Base-by-base conservation (phyloP, 2,113 vertebrate genomes). In the Tragelaphus imberbis region DNA sequence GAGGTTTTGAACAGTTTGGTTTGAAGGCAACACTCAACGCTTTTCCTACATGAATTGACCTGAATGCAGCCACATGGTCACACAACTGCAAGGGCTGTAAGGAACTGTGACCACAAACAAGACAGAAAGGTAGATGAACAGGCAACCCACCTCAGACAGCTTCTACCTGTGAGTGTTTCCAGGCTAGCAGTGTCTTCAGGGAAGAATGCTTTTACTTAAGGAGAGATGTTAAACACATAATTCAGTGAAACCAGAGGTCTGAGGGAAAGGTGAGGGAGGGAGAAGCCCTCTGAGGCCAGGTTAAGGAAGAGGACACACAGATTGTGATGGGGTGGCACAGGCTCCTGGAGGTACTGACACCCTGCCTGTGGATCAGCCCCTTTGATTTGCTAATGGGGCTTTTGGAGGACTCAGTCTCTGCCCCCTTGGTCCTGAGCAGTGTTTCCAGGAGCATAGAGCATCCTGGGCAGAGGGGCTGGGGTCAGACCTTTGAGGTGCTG, bases 321-420 rank as follows among this genome's bases (percentile, higher is more conserved):
- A 6, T 7, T 68, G 1, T 23, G 12, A 9, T 4, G 40, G 6
- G 7, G 40, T 2, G 15, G 2, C 2, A 19, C 1, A 28, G 16
- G 15, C 15, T 40, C 49, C 65, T 53, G 63, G 13, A 68, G 15
- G 55, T 44, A 36, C 17, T 81, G 44, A 17, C 2, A 36, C 33
- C 9, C 14, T 55, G 1, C 19, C 28, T 36, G 65, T 25, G 51
- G 51, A 19, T n/a, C 55, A 27, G 30, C 79, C 44, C 77, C 12
- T 0, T 33, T 5, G 2, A 68, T 59, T 56, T 90, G 12, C 16
- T 65, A 28, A 53, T 2, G 30, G 44, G 15, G 25, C 63, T 96
- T 90, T 61, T 55, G 53, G 65, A 90, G 61, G 27, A 75, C 33
- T 40, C 49, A 63, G 11, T 55, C 3, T 23, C 14, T 90, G 5